Evolutionary conservation across 2,888 invertebrate genomes (phyloP), one percentile per base, ranked within the genome.

Genomic region (Phoenoteleia sp.): DNA sequence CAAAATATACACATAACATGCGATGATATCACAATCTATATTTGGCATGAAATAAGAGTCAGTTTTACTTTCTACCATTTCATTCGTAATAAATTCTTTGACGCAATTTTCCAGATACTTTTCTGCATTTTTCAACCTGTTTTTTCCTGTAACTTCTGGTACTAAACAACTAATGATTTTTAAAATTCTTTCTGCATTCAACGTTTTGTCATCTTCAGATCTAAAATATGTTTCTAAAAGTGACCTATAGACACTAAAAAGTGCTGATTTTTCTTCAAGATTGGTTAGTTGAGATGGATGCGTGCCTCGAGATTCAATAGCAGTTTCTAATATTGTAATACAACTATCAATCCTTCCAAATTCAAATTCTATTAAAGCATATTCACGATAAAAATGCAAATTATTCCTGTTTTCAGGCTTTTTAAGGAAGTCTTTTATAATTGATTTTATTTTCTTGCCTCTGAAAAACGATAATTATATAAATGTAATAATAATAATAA

Each of bases 321-420:
- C 93, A 21, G 94, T 95, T 87, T 94, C 93, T 36, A 96, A 93
- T 60, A 95, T 94, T 85, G 94, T 94, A n/a, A 94, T 86, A 72
- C 95, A 94, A 47, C 89, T 93, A 13, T 94, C 94, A 6, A 90
- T 84, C 87, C 94, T 94, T 15, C 94, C 95, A 33, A 94, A 91
- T 91, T 95, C 95, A 66, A 94, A 94, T 90, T 96, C 96, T 72
- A 96, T 94, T 58, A 96, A 90, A 7, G 96, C 96, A 90, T 95
- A 96, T 91, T 96, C 96, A 3, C 94, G 94, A 89, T 95, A 96
- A 84, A 95, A 95, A 66, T 95, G 93, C 21, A 95, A 90, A 85
- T 95, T 95, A 85, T 95, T 95, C 29, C 96, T 93, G 89, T 96
- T 95, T 36, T 94, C 93, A 0, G 94, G 94, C 42, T 92, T 92